phyloP scores from a whole-genome alignment of 2,797 vertebrate species.

The Pteronotus mesoamericanus region DNA sequence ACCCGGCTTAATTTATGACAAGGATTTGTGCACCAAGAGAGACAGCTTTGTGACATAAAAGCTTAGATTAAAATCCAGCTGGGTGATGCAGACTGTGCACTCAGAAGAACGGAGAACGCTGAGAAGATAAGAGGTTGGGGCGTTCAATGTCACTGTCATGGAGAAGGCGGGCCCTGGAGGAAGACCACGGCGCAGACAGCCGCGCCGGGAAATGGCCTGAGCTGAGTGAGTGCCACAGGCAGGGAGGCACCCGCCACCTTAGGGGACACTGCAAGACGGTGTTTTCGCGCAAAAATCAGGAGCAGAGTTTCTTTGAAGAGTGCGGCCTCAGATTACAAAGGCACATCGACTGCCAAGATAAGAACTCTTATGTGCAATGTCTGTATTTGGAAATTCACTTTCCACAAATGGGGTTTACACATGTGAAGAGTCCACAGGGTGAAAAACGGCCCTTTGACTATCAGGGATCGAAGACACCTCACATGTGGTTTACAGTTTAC shows the following conservation, averaged over 20 bases:
- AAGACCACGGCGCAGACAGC: neutral
- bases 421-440: neutral
- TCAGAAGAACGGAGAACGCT: neutral
- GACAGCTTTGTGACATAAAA: no score
- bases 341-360: no score
- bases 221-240: neutral
- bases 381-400: neutral
- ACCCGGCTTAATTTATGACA: neutral
- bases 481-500: neutral
- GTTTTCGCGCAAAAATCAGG: neutral
- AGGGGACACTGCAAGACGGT: rapidly evolving
- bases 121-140: neutral
- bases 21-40: neutral
- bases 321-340: neutral
- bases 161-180: neutral
- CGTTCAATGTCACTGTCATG: neutral
- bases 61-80: neutral
- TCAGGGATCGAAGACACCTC: neutral
- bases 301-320: neutral
- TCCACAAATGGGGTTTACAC: neutral
- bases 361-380: neutral
- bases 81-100: rapidly evolving
- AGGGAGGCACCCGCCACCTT: no score
- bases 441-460: neutral
- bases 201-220: neutral